Evolutionary conservation across 2,113 vertebrate species (phyloP).

Genomic region (Eidolon helvum): DNA sequence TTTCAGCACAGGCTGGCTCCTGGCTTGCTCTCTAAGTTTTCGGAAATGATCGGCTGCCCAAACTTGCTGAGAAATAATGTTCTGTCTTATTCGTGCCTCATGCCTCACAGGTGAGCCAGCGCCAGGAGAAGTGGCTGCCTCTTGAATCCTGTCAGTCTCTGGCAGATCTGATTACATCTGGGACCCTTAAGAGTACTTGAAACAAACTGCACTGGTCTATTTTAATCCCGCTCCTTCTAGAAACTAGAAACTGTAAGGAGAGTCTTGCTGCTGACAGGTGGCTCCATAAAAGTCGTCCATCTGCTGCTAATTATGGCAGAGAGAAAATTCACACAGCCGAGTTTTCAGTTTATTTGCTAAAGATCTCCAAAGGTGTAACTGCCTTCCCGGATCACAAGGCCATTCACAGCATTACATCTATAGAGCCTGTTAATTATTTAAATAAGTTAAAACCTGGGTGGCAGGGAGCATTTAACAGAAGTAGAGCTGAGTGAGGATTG

Average conservation of each 20-base stretch:
- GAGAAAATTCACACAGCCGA: constrained; percentile 57
- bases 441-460: constrained; percentile 46
- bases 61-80: constrained; percentile 62
- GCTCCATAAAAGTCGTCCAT: constrained; percentile 69
- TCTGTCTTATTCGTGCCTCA: not conserved
- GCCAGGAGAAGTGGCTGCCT: not conserved
- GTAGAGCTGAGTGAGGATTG: not conserved
- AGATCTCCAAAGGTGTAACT: constrained; percentile 67
- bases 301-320: constrained; percentile 77
- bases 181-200: constrained; percentile 62
- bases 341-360: constrained; percentile 73
- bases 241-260: constrained; percentile 66
- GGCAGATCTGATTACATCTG: constrained; percentile 41
- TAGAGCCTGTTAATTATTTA: constrained; percentile 64
- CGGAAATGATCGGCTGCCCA: constrained; percentile 34
- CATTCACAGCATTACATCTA: constrained; percentile 48
- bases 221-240: constrained; percentile 76
- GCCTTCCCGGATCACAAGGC: constrained; percentile 52
- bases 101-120: constrained; percentile 24
- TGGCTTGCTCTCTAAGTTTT: constrained; percentile 52
- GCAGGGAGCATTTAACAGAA: constrained; percentile 15
- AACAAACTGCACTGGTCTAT: constrained; percentile 35
- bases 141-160: constrained; percentile 43
- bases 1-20: constrained; percentile 68
- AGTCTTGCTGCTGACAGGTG: constrained; percentile 55